These are phyloP conservation scores for Alexandromys fortis DNA, from an alignment of 2,113 vertebrate genomes.

Conservation along the genomic window DNA sequence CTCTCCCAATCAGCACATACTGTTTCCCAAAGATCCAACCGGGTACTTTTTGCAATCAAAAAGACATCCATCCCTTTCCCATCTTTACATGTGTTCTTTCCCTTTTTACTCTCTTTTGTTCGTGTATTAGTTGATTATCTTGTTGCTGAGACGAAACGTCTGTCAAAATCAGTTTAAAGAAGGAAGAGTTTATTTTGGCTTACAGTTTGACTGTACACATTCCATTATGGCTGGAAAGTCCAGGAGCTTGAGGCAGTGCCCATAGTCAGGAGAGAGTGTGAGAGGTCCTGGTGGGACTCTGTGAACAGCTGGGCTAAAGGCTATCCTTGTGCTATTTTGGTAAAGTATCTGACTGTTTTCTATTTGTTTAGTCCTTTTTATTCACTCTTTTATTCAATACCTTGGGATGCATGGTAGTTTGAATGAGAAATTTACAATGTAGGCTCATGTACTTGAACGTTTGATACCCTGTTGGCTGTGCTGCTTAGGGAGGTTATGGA, in stretches of 20 bases:
- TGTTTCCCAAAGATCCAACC: neutral
- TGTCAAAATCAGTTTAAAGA: neutral
- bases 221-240: neutral
- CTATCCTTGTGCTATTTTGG: neutral
- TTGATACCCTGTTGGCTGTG: neutral
- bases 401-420: neutral
- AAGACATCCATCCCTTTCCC: too few species aligned
- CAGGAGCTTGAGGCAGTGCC: too few species aligned
- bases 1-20: neutral
- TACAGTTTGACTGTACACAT: neutral
- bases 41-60: neutral
- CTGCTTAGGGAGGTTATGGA: neutral
- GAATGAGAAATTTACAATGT: neutral
- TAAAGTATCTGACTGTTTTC: neutral
- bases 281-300: neutral
- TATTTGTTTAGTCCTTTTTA: neutral
- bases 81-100: neutral
- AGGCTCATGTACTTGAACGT: neutral
- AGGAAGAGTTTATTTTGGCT: neutral
- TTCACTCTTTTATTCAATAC: neutral
- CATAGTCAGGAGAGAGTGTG: neutral
- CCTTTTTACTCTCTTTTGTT: neutral
- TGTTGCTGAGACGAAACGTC: neutral
- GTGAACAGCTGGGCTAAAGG: neutral
- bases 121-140: neutral